Conservation (phyloP, 2,888 invertebrate species). For the Leptopilina myrica region DNA sequence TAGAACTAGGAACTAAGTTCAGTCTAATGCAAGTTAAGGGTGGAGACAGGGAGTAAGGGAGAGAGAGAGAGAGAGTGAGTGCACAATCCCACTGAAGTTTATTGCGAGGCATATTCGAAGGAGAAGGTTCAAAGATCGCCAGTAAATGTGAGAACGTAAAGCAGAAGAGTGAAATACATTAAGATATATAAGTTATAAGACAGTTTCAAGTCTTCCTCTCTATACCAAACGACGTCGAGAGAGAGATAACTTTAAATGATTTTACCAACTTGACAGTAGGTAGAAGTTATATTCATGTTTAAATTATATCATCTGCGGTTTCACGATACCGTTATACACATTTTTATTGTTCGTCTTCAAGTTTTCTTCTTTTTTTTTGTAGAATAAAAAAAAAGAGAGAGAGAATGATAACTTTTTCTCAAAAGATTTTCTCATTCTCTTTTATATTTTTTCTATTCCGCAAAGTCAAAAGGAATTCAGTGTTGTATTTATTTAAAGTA, state of each 20-base stretch:
- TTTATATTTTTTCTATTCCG: background rate
- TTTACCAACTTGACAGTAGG: conserved; percentile 16
- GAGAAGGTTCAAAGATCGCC: conserved; percentile 37
- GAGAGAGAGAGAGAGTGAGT: no score
- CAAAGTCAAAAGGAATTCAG: background rate
- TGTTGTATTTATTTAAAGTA: background rate
- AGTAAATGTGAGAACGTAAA: conserved; percentile 22
- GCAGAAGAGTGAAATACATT: conserved; percentile 36
- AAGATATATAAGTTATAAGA: conserved; percentile 36
- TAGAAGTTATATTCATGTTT: conserved; percentile 16
- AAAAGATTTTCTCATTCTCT: background rate
- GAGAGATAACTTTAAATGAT: conserved; percentile 26
- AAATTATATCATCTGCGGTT: conserved; percentile 29
- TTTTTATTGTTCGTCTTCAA: background rate
- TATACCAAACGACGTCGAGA: conserved; percentile 4
- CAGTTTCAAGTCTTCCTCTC: conserved; percentile 19
- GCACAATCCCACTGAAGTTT: conserved; percentile 39
- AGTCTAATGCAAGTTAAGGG: conserved; percentile 12
- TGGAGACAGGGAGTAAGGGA: background rate
- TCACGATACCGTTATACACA: conserved; percentile 17
- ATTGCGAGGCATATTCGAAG: conserved; percentile 38
- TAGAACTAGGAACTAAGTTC: conserved; percentile 14
- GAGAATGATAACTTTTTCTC: background rate
- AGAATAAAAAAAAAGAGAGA: no score
- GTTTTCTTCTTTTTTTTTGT: background rate